A percentile compares a stretch with the other conserved stretches of the same genome.
phyloP scores from a whole-genome alignment of 2,888 invertebrate species.

The Pseudolycoriella hygida region DNA sequence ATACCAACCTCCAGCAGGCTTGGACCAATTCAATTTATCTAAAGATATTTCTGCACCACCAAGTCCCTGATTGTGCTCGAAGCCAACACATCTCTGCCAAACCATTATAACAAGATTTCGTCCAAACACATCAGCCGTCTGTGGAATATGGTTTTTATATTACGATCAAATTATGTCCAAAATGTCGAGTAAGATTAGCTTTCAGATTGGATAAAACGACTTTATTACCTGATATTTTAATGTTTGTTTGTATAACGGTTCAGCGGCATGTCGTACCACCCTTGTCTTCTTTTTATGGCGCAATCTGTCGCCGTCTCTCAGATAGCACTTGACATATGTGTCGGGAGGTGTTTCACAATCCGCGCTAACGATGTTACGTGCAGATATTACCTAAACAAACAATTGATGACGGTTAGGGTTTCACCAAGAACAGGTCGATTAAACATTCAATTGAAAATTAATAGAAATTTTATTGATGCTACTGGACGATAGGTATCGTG shows the following conservation, averaged over 20 bases:
- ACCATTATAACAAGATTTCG: conserved; percentile 78
- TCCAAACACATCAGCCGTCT: conserved; percentile 57
- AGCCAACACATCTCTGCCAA: conserved; percentile 79
- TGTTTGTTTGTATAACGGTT: conserved; percentile 76
- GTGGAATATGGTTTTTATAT: conserved; percentile 8
- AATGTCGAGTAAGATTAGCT: too few species aligned
- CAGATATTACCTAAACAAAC: conserved; percentile 39
- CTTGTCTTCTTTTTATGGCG: conserved; percentile 84
- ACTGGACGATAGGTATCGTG: too few species aligned
- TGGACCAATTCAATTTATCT: conserved; percentile 61
- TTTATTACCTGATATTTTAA: conserved; percentile 54
- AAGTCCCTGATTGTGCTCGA: conserved; percentile 64
- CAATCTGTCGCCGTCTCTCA: conserved; percentile 76
- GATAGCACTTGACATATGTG: conserved; percentile 86
- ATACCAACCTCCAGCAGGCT: conserved; percentile 79
- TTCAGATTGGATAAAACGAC: too few species aligned
- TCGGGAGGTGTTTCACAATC: conserved; percentile 61
- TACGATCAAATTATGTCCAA: background rate
- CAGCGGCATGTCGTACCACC: conserved; percentile 60
- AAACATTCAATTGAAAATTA: too few species aligned
- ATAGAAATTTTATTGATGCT: too few species aligned
- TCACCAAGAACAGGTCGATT: too few species aligned
- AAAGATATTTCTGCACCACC: conserved; percentile 77
- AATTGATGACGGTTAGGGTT: background rate
- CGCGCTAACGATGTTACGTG: conserved; percentile 46